Evolutionary conservation across 2,888 invertebrate genomes (phyloP).

Genomic region (Torymus auratus): DNA sequence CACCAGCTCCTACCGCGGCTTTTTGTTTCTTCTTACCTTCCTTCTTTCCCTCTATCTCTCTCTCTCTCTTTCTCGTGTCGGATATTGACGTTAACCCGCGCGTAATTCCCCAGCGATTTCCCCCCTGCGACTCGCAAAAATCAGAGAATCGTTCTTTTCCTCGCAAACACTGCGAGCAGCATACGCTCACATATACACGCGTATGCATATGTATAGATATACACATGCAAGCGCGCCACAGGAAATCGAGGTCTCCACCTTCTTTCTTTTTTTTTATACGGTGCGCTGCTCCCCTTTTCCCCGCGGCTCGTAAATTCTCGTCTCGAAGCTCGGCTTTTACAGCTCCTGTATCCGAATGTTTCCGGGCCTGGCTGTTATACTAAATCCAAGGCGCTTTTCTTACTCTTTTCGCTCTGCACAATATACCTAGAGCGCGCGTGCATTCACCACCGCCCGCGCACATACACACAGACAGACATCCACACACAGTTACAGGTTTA

Average conservation of each 20-base stretch:
- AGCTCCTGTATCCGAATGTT: slow-evolving; percentile 12
- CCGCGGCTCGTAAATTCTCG: slow-evolving; percentile 7
- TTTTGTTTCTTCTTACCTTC: no score
- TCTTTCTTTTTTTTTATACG: neutral
- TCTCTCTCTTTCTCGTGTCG: no score
- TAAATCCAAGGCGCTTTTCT: slow-evolving; percentile 24
- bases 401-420: neutral
- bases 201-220: no score
- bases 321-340: slow-evolving; percentile 27
- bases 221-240: no score
- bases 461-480: neutral
- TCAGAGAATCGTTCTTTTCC: neutral
- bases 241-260: no score
- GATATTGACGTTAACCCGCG: neutral
- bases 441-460: neutral
- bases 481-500: neutral
- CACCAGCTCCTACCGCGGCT: no score
- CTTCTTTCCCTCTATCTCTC: no score
- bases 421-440: no score
- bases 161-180: neutral
- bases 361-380: neutral
- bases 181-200: no score
- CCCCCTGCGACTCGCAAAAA: neutral
- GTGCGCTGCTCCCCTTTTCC: neutral
- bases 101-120: slow-evolving; percentile 4